Evolutionary conservation across 2,797 vertebrate species (phyloP), one percentile per base, ranked within the genome.

Genomic region (Gymnopithys bicolor): DNA sequence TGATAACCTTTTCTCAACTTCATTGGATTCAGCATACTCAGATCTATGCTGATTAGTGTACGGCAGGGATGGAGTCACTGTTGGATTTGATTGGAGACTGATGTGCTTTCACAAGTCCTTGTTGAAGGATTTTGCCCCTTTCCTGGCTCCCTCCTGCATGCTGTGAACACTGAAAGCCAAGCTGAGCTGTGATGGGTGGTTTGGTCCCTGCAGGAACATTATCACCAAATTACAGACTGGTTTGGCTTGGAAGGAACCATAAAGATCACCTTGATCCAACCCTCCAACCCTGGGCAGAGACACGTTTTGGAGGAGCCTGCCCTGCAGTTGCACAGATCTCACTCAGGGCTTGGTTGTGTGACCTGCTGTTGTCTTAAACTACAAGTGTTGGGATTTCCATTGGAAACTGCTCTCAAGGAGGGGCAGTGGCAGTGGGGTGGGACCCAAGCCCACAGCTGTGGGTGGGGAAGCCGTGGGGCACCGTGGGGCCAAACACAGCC

Each of bases 11-110:
- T 80, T 37, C 76, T 78, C 67, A 33, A 46, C 45, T 35, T 22
- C 4, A 24, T 33, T 23, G 2, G 4, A 68, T 88, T 46, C 77
- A 62, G 37, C 33, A 22, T 35, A 24, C 25, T 60, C 75, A 64
- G 21, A 27, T 9, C 33, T 52, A 2, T 0, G 2, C 23, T 1
- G 46, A n/a, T 33, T n/a, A 8, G 30, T 3, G 23, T 0, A 0
- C 0, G 1, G 19, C 9, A 35, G 15, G 32, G 58, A 13, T 41
- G 41, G 62, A 41, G 28, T 6, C 33, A 46, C 49, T 82, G 32
- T 17, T 1, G 7, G 55, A 30, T 82, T 60, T 41, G 4, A 3
- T 0, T 28, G 28, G 66, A 45, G 53, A 3, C 4, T 5, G 15
- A 19, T 45, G 39, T 10, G 22, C 16, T 73, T 64, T 37, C 55